phyloP scores from a whole-genome alignment of 1,140 invertebrate genomes.

The Lethocerus indicus region DNA sequence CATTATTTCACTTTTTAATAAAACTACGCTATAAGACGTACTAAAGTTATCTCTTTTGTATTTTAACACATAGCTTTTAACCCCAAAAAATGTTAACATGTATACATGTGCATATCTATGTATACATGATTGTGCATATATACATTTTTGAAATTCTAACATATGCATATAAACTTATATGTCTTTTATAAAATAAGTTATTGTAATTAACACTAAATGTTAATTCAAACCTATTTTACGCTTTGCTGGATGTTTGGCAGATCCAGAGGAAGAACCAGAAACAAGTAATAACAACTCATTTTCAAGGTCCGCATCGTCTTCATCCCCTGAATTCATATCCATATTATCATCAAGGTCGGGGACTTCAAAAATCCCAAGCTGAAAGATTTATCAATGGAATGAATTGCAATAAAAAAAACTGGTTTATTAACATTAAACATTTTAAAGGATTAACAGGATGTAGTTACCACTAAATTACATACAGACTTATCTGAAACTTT shows the following conservation, averaged over 20 bases:
- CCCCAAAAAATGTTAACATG: conserved; percentile 7
- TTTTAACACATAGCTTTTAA: no score
- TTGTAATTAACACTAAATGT: not conserved
- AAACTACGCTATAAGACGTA: no score
- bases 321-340: conserved; percentile 35
- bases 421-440: no score
- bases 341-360: conserved; percentile 39
- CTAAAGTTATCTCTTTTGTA: no score
- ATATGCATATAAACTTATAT: conserved; percentile 1
- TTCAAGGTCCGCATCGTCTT: conserved; percentile 63
- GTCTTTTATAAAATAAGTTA: not conserved
- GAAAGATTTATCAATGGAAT: no score
- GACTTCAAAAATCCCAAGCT: conserved; percentile 63
- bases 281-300: conserved; percentile 66
- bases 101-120: conserved; percentile 13
- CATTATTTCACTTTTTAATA: no score
- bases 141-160: not conserved
- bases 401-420: no score
- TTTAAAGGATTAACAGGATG: no score
- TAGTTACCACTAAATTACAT: no score
- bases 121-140: conserved; percentile 8
- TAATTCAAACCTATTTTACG: conserved; percentile 20
- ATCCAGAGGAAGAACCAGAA: conserved; percentile 24
- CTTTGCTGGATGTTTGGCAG: conserved; percentile 14
- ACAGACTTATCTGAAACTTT: no score